Percentiles rank a stretch among this genome's conserved stretches.
Conservation (phyloP, 2,797 vertebrate genomes). For the Sarcoramphus papa region DNA sequence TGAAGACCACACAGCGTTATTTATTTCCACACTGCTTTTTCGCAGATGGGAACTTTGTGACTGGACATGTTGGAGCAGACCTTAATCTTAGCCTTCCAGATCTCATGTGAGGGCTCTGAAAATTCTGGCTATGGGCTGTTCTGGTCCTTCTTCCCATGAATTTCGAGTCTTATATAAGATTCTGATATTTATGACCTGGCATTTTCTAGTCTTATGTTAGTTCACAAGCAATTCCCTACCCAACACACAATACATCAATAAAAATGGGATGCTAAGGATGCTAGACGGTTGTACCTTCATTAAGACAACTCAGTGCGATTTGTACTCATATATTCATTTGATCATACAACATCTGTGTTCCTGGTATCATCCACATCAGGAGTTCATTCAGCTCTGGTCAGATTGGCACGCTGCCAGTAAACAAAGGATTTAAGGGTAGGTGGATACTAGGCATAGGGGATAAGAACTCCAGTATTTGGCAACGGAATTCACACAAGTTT, state of each 20-base stretch:
- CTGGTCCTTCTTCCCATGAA: neutral
- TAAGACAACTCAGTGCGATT: neutral
- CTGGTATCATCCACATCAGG: neutral
- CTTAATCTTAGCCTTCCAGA: neutral
- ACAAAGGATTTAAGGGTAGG: neutral
- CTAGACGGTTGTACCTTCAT: neutral
- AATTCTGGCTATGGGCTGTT: neutral
- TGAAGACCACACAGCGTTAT: fast-evolving
- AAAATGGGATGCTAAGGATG: neutral
- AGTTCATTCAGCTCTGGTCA: neutral
- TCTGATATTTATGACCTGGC: neutral
- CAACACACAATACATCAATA: neutral
- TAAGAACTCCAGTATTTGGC: neutral
- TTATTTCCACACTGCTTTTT: neutral
- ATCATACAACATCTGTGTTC: neutral
- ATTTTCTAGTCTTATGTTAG: neutral
- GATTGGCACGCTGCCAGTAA: neutral
- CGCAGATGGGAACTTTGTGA: neutral
- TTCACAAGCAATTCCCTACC: neutral
- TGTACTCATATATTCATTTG: neutral
- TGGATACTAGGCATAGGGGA: neutral
- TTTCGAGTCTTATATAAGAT: neutral
- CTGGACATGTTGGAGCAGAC: neutral
- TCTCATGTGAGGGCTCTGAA: neutral
- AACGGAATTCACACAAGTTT: neutral